Conservation (phyloP, 2,797 vertebrate species). For the Myripristis jacobus region DNA sequence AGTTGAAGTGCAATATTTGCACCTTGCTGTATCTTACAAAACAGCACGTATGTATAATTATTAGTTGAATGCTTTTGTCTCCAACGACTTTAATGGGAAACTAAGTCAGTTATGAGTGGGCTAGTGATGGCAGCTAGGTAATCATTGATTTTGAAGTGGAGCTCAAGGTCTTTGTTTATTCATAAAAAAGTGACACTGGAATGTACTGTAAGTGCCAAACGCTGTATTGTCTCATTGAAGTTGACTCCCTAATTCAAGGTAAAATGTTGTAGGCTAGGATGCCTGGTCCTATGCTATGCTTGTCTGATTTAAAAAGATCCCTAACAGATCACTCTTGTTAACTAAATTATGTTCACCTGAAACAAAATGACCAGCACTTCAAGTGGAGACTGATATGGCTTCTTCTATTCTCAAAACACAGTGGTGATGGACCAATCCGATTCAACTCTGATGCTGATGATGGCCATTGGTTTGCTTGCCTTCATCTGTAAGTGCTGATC, state of each 20-base stretch:
- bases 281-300: background rate
- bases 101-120: conserved; percentile 33
- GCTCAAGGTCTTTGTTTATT: conserved; percentile 62
- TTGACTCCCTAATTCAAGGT: conserved; percentile 12
- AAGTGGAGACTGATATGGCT: too few relatives aligned
- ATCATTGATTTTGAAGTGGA: conserved; percentile 70
- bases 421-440: too few relatives aligned
- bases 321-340: background rate
- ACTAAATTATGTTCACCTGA: background rate
- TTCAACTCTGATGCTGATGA: too few relatives aligned
- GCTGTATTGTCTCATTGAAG: conserved; percentile 12
- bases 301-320: background rate
- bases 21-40: conserved; percentile 14
- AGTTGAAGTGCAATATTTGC: conserved; percentile 48
- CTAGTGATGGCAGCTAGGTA: conserved; percentile 41
- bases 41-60: conserved; percentile 45
- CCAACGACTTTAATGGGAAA: conserved; percentile 23
- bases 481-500: too few relatives aligned
- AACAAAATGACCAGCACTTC: too few relatives aligned
- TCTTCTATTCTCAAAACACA: too few relatives aligned
- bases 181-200: conserved; percentile 24
- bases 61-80: conserved; percentile 43
- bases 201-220: conserved; percentile 33
- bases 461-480: too few relatives aligned
- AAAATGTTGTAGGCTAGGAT: background rate